These are phyloP conservation scores for Pipistrellus pipistrellus DNA, from an alignment of 2,797 vertebrate species.

Conservation along the genomic window DNA sequence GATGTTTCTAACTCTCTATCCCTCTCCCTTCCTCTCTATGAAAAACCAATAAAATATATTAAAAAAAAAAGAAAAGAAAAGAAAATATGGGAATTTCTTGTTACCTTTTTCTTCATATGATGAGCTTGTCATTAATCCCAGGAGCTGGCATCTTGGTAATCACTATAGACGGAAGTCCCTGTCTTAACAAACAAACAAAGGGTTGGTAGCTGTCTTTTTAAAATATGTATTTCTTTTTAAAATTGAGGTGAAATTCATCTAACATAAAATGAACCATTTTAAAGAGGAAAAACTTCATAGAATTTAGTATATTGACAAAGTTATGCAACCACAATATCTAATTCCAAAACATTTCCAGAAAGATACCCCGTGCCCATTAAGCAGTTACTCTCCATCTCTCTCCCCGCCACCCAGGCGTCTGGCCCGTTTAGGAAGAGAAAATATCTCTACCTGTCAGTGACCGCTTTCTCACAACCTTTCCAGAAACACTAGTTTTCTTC, in stretches of 20 bases:
- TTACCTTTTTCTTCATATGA: background rate
- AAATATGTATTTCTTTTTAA: background rate
- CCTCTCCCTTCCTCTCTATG: no score
- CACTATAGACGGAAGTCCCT: background rate
- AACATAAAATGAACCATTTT: constrained; percentile 8
- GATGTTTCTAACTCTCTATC: no score
- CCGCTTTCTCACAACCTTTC: background rate
- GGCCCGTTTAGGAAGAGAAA: background rate
- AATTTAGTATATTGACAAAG: background rate
- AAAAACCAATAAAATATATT: no score
- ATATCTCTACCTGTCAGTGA: background rate
- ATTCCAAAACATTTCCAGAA: constrained; percentile 17
- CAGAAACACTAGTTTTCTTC: background rate
- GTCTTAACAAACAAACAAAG: constrained; percentile 1
- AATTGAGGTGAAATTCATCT: background rate
- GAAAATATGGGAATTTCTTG: background rate
- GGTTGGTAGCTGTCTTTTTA: background rate
- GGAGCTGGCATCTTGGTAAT: background rate
- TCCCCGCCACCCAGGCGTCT: fast-evolving
- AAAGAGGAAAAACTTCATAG: background rate
- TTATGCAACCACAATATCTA: background rate
- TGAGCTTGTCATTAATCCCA: background rate
- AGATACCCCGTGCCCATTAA: background rate
- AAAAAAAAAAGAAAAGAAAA: background rate
- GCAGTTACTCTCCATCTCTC: background rate